phyloP scores from a whole-genome alignment of 2,113 vertebrate genomes.

The Microcebus ravelobensis region DNA sequence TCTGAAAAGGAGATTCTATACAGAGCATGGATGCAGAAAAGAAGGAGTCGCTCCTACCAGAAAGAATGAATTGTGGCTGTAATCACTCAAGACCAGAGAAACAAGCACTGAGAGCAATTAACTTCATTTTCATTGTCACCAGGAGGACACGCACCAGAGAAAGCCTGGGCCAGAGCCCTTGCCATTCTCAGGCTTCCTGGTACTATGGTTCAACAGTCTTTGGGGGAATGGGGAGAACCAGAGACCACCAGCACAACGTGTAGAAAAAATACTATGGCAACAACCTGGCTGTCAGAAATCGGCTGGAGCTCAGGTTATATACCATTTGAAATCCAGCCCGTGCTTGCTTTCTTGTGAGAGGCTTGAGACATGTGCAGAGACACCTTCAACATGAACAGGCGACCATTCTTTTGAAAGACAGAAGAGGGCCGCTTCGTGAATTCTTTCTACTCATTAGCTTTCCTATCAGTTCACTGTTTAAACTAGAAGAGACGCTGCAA shows the following conservation, averaged over 20 bases:
- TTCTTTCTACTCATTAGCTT: neutral
- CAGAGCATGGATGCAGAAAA: neutral
- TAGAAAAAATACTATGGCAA: neutral
- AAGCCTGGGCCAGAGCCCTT: neutral
- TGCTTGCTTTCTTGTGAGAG: neutral
- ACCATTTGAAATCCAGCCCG: neutral
- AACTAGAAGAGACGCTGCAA: slow-evolving; percentile 46
- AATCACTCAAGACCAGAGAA: slow-evolving; percentile 3
- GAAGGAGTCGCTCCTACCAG: neutral
- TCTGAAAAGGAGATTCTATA: neutral
- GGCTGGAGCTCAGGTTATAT: neutral
- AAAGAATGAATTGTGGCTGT: neutral
- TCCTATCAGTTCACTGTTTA: slow-evolving; percentile 12
- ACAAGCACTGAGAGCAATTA: neutral
- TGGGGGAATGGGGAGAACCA: neutral
- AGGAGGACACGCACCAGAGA: neutral
- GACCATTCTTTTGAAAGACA: neutral
- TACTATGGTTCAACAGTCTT: neutral
- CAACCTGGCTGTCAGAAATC: neutral
- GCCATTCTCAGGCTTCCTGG: neutral
- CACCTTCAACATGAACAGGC: neutral
- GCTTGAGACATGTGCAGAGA: neutral
- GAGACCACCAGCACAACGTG: neutral
- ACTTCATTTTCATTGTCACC: neutral
- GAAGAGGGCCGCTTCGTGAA: neutral